Evolutionary conservation across 2,888 invertebrate species (phyloP).

Genomic region (Cyrtodaria siliqua): DNA sequence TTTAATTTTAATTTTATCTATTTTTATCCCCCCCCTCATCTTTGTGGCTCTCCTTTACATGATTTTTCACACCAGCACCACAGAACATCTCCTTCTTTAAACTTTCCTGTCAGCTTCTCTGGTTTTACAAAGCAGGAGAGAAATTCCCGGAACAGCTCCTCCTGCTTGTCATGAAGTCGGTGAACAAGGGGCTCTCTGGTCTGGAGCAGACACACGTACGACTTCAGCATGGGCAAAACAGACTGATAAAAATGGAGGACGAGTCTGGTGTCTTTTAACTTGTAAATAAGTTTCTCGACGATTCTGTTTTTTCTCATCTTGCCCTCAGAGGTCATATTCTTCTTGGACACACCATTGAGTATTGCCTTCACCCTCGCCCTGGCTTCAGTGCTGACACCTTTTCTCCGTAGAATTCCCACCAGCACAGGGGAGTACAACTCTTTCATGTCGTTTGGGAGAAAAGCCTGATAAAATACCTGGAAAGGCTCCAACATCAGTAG

Average conservation of each 20-base stretch:
- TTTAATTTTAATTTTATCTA: no score
- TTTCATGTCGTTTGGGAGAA: not conserved
- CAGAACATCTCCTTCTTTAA: no score
- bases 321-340: not conserved
- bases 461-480: slow-evolving; percentile 18
- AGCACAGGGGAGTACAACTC: not conserved
- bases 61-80: no score
- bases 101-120: not conserved
- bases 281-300: not conserved
- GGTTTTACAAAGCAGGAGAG: not conserved
- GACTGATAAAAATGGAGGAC: slow-evolving; percentile 10
- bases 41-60: no score
- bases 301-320: not conserved
- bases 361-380: not conserved
- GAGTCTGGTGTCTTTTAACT: slow-evolving; percentile 2
- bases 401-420: not conserved
- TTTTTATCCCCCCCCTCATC: no score
- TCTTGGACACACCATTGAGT: not conserved
- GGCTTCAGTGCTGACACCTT: not conserved
- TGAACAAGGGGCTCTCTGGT: slow-evolving; percentile 12
- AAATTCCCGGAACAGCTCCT: not conserved
- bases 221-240: slow-evolving; percentile 23
- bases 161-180: slow-evolving; percentile 21
- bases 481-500: slow-evolving; percentile 22
- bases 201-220: slow-evolving; percentile 31